A percentile compares a stretch with the other conserved stretches of the same genome.
phyloP scores from a whole-genome alignment of 2,888 invertebrate genomes.

The Oscheius sp. region DNA sequence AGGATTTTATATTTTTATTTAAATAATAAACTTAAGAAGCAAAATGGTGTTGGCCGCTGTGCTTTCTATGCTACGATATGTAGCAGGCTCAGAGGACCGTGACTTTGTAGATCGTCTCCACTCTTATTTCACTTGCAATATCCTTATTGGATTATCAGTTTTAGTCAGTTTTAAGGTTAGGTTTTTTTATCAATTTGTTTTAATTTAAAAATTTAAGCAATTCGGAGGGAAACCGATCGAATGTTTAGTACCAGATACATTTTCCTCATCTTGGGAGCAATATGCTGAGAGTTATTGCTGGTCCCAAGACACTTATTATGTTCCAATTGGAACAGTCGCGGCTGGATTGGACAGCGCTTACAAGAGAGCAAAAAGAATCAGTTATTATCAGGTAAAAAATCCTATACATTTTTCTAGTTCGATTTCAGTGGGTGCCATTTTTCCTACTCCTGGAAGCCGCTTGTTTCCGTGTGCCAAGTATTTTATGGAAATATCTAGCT shows the following conservation, averaged over 20 bases:
- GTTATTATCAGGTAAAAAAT: constrained; percentile 61
- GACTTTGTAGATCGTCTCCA: constrained; percentile 72
- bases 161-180: constrained; percentile 70
- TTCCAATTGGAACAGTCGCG: constrained; percentile 63
- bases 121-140: constrained; percentile 71
- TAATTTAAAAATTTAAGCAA: constrained; percentile 57
- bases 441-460: constrained; percentile 71
- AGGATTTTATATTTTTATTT: not conserved
- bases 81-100: constrained; percentile 68
- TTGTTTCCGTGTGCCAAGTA: constrained; percentile 70
- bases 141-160: constrained; percentile 69
- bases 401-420: not conserved
- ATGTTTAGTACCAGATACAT: constrained; percentile 71
- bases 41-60: constrained; percentile 69
- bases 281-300: constrained; percentile 72
- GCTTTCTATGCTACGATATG: constrained; percentile 72
- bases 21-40: constrained; percentile 18
- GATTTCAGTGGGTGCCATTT: constrained; percentile 70
- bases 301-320: constrained; percentile 70
- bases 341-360: constrained; percentile 62
- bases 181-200: not conserved
- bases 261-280: constrained; percentile 70
- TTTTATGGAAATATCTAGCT: constrained; percentile 71
- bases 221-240: constrained; percentile 72
- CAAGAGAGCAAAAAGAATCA: constrained; percentile 59